A percentile compares a stretch with the other conserved stretches of the same genome.
Evolutionary conservation across 1,140 invertebrate genomes (phyloP).

Genomic region (Orussus abietinus): DNA sequence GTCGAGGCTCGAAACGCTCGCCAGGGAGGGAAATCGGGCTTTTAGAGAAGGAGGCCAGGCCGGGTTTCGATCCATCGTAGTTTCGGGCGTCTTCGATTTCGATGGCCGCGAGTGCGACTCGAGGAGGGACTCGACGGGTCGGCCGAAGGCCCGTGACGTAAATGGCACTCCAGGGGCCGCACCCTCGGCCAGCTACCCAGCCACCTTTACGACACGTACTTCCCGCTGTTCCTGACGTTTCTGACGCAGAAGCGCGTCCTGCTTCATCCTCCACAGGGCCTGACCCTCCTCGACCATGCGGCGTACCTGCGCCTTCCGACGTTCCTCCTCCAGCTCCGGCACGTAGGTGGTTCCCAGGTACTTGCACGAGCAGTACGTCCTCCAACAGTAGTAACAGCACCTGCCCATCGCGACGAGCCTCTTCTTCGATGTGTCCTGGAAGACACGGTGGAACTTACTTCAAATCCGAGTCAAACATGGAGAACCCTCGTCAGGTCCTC

Average conservation of each 20-base stretch:
- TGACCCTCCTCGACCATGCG: constrained; percentile 38
- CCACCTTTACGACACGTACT: constrained; percentile 32
- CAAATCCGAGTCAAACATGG: too few species aligned
- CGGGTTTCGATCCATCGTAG: constrained; percentile 1
- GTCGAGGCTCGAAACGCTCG: too few species aligned
- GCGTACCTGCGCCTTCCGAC: constrained; percentile 35
- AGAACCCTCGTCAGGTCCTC: too few species aligned
- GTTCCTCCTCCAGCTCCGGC: constrained; percentile 36
- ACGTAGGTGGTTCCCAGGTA: constrained; percentile 36
- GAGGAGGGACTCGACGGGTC: not conserved
- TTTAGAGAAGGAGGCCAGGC: constrained; percentile 8
- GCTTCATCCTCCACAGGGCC: constrained; percentile 35
- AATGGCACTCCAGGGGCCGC: constrained; percentile 6
- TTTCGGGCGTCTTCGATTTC: not conserved
- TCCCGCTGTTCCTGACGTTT: constrained; percentile 46
- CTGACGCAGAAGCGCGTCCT: constrained; percentile 44
- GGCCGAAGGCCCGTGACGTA: constrained; percentile 14
- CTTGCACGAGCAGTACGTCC: too few species aligned
- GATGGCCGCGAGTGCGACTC: not conserved
- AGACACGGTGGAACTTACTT: too few species aligned
- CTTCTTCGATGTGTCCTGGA: too few species aligned
- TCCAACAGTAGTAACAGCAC: too few species aligned
- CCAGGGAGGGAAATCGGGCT: too few species aligned
- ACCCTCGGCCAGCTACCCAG: not conserved
- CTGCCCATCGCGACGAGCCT: too few species aligned